phyloP scores from a whole-genome alignment of 2,888 invertebrate species.

The Slavum lentiscoides region DNA sequence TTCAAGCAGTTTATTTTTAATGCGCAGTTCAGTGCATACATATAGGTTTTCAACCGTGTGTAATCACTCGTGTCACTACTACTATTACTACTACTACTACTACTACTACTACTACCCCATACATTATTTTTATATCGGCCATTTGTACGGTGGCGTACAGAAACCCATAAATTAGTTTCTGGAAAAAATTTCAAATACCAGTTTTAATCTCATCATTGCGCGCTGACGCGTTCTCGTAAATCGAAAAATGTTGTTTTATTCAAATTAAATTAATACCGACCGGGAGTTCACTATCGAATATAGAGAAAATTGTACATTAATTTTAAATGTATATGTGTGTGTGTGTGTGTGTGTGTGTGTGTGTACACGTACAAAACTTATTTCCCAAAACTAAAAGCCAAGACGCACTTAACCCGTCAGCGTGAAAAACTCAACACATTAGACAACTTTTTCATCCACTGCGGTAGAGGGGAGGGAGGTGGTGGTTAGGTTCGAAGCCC shows the following conservation, averaged over 20 bases:
- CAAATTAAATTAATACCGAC: slow-evolving; percentile 32
- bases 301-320: slow-evolving; percentile 16
- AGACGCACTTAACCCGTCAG: slow-evolving; percentile 39
- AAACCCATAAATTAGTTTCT: slow-evolving; percentile 22
- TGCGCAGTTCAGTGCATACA: too few relatives aligned
- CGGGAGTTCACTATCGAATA: slow-evolving; percentile 4
- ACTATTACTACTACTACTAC: neutral
- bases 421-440: slow-evolving; percentile 39
- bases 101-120: neutral
- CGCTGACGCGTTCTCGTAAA: slow-evolving; percentile 25
- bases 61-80: too few relatives aligned
- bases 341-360: neutral
- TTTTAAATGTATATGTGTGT: neutral
- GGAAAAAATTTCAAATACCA: slow-evolving; percentile 28
- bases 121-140: slow-evolving; percentile 25
- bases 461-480: too few relatives aligned
- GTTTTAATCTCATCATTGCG: slow-evolving; percentile 17
- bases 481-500: neutral
- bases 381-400: slow-evolving; percentile 42
- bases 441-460: slow-evolving; percentile 41
- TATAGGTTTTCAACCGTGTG: neutral
- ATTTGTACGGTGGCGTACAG: too few relatives aligned
- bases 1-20: neutral
- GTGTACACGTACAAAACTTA: slow-evolving; percentile 13
- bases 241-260: slow-evolving; percentile 50